A percentile compares a stretch with the other conserved stretches of the same genome.
phyloP scores from a whole-genome alignment of 64 coral and sea anemone genomes.

The Montipora sp. region DNA sequence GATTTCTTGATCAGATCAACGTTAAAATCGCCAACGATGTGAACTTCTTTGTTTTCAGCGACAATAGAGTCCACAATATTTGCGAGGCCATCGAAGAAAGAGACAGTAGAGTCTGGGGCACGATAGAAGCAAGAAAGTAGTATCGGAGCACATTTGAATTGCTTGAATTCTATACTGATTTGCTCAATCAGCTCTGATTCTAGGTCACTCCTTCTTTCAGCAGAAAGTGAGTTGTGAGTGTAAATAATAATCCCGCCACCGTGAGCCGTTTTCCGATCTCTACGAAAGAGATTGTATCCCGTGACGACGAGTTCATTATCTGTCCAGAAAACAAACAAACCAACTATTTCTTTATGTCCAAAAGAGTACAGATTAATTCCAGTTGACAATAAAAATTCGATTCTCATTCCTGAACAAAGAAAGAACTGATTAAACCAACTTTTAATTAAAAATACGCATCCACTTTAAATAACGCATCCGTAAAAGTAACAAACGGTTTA shows the following conservation, averaged over 20 bases:
- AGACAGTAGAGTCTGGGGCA: background rate
- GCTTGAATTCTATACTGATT: slow-evolving; percentile 34
- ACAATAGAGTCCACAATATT: slow-evolving; percentile 23
- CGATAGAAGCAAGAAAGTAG: slow-evolving; percentile 13
- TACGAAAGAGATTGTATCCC: slow-evolving; percentile 37
- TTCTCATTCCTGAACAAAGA: too few relatives aligned
- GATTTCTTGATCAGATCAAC: background rate
- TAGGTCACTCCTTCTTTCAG: slow-evolving; percentile 45
- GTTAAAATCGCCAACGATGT: background rate
- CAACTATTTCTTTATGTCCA: too few relatives aligned
- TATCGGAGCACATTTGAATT: slow-evolving; percentile 25
- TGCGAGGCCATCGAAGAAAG: too few relatives aligned
- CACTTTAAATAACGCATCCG: too few relatives aligned
- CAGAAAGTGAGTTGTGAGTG: slow-evolving; percentile 30
- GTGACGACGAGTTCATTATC: slow-evolving; percentile 59
- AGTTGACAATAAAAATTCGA: too few relatives aligned
- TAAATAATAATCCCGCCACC: slow-evolving; percentile 49
- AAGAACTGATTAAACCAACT: too few relatives aligned
- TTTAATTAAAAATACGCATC: too few relatives aligned
- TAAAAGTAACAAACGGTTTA: too few relatives aligned
- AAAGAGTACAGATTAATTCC: too few relatives aligned
- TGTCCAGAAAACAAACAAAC: slow-evolving; percentile 2
- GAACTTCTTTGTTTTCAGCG: slow-evolving; percentile 9
- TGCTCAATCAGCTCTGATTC: slow-evolving; percentile 24
- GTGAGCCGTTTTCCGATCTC: slow-evolving; percentile 41